These are phyloP conservation scores for Anser cygnoides DNA, from an alignment of 2,113 vertebrate genomes.

Conservation along the genomic window DNA sequence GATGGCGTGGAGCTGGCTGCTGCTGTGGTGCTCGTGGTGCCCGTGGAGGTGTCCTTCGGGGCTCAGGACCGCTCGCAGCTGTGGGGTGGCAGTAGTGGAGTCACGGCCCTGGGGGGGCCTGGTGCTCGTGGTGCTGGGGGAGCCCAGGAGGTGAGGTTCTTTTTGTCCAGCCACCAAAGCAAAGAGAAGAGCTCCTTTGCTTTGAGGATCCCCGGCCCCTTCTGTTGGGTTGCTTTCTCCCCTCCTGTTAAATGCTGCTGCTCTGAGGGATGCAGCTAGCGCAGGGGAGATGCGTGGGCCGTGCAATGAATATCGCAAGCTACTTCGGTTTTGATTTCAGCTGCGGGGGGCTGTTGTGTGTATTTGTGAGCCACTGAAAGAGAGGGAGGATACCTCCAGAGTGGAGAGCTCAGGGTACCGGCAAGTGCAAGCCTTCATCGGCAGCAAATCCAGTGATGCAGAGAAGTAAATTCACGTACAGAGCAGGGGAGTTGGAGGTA, in stretches of 20 bases:
- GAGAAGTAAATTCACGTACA: neutral
- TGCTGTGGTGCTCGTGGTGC: neutral
- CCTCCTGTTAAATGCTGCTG: neutral
- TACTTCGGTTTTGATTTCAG: neutral
- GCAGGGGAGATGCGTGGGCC: neutral
- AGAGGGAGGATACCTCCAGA: neutral
- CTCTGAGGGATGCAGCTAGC: neutral
- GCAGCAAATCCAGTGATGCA: neutral
- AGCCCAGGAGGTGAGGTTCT: accelerated
- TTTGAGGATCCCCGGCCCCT: neutral
- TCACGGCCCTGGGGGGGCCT: neutral
- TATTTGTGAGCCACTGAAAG: neutral
- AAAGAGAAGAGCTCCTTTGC: neutral
- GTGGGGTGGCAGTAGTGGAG: neutral
- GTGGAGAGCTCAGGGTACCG: neutral
- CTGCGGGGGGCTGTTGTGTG: neutral
- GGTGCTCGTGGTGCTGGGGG: no score
- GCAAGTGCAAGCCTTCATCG: neutral
- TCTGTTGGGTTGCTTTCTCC: neutral
- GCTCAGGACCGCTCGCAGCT: neutral
- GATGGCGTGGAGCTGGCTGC: neutral
- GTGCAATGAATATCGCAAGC: neutral
- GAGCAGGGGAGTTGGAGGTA: neutral
- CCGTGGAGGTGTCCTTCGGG: neutral
- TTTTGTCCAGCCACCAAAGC: neutral